A percentile compares a stretch with the other conserved stretches of the same genome.
Evolutionary conservation across 2,888 invertebrate genomes (phyloP).

Genomic region (Dicycla oo): DNA sequence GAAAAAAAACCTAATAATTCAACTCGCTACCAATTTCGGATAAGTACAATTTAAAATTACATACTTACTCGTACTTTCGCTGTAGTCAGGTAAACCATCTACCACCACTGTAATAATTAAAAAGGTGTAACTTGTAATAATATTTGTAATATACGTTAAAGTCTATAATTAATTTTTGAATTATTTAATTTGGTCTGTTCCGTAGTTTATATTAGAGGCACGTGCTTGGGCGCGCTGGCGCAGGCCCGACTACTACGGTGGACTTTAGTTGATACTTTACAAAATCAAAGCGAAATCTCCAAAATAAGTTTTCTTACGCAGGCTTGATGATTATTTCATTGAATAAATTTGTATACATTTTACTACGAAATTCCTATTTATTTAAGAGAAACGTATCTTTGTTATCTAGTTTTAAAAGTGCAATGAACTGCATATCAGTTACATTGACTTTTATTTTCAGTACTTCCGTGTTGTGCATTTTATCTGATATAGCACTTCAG

Average conservation of each 20-base stretch:
- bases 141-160: conserved; percentile 58
- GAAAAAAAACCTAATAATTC: background rate
- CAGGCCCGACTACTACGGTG: conserved; percentile 32
- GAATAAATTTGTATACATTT: too few relatives aligned
- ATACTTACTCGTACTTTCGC: background rate
- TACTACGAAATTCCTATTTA: background rate
- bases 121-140: conserved; percentile 44
- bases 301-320: too few relatives aligned
- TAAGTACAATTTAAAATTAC: background rate
- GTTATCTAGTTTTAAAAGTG: conserved; percentile 28
- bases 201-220: conserved; percentile 80
- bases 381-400: conserved; percentile 11
- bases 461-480: conserved; percentile 38
- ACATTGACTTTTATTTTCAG: conserved; percentile 7
- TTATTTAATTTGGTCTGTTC: conserved; percentile 77
- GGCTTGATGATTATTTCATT: too few relatives aligned
- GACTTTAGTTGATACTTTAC: conserved; percentile 64
- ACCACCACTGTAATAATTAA: conserved; percentile 32
- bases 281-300: background rate
- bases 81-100: background rate
- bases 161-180: conserved; percentile 75
- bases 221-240: conserved; percentile 71
- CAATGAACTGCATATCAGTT: conserved; percentile 50
- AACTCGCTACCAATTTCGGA: too few relatives aligned
- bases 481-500: conserved; percentile 22